Base-by-base conservation (phyloP, 2,888 invertebrate species). In the Aplocera efformata region DNA sequence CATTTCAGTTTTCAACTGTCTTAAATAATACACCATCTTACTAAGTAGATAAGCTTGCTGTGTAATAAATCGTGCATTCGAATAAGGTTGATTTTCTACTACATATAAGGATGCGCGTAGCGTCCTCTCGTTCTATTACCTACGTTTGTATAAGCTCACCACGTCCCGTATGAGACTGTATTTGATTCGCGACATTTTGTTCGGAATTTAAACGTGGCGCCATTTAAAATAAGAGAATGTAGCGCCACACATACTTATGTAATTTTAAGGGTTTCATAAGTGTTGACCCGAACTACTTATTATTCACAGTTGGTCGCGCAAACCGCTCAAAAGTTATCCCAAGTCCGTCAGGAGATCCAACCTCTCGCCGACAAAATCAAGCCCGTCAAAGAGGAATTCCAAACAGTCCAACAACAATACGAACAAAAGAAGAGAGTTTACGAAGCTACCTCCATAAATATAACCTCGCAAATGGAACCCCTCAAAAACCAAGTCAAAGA, bases 381-480 rank as follows among this genome's bases (percentile, higher is more conserved):
- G 60, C 91, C 91, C 1, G 75, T 94, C 35, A 89, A 94, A 53
- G 90, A 93, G 51, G 90, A 91, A 58, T 90, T 89, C 32, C 90
- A 93, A 80, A 89, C 91, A 44, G 65, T 93, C 23, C 90, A 91
- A 51, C 90, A 90, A 56, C 91, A 91, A 54, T 92, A 92, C 67
- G 93, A 94, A 55, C 91, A 92, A 58, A 92, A 91, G 77, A 94
- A 94, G 71, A 70, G 89, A 50, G 72, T 90, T 11, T 94, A 93
- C 66, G 93, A 94, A 67, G 90, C 92, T 2, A 90, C 91, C 36
- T 89, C 91, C 13, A 88, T 88, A 55, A 89, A 88, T 58, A 83
- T 89, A 52, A 81, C 84, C 7, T 86, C 88, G 1, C 88, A 90
- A 72, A 83, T 90, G 79, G 90, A 90, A 46, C 90, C 90, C 47